A percentile compares a stretch with the other conserved stretches of the same genome.
phyloP scores from a whole-genome alignment of 2,113 vertebrate species.

The Bettongia penicillata region DNA sequence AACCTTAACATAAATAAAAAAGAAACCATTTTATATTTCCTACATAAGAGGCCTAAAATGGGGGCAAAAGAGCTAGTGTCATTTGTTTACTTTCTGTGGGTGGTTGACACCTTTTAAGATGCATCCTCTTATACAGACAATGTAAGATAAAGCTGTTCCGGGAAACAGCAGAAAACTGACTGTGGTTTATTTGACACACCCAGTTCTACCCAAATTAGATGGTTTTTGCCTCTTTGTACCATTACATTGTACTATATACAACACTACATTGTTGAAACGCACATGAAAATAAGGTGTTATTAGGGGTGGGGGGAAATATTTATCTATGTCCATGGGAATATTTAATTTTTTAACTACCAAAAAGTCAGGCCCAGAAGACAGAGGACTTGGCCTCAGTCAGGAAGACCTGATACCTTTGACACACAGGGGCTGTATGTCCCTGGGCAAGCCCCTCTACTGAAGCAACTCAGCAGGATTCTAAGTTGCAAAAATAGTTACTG shows the following conservation, averaged over 20 bases:
- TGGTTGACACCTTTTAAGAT: background rate
- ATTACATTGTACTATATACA: background rate
- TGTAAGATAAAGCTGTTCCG: background rate
- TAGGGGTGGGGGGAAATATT: background rate
- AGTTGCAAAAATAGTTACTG: background rate
- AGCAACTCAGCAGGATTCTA: background rate
- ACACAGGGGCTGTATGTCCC: background rate
- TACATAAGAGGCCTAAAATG: background rate
- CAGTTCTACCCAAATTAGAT: background rate
- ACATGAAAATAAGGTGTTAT: background rate
- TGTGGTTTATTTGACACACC: background rate
- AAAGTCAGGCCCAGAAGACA: background rate
- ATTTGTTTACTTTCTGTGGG: background rate
- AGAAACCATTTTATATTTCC: background rate
- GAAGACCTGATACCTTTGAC: background rate
- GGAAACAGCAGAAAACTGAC: background rate
- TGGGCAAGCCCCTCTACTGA: background rate
- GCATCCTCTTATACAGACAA: background rate
- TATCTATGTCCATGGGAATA: background rate
- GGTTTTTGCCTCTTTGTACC: background rate
- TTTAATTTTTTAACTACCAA: background rate
- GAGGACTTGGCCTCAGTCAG: background rate
- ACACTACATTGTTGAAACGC: background rate
- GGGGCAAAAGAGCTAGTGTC: background rate
- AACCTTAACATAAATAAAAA: background rate